Evolutionary conservation across 2,113 vertebrate species (phyloP).

Genomic region (Pedionomus torquatus): DNA sequence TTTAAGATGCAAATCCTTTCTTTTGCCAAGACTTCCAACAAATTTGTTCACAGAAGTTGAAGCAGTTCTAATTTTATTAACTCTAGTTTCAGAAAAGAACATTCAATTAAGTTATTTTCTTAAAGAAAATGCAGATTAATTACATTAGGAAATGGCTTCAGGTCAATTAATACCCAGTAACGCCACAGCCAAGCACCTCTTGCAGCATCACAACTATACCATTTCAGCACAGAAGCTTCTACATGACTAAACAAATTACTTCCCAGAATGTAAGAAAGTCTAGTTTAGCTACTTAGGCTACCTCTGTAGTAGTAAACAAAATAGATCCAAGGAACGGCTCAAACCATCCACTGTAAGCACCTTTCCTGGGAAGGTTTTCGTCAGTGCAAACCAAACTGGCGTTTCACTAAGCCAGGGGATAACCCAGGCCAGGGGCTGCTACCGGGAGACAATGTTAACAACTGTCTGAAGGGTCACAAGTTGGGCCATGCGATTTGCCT

Average conservation of each 20-base stretch:
- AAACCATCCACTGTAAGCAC: neutral
- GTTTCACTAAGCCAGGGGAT: neutral
- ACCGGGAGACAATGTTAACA: neutral
- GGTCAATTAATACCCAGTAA: neutral
- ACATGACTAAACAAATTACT: neutral
- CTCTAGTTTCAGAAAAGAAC: neutral
- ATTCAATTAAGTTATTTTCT: neutral
- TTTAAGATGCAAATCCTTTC: constrained; percentile 78
- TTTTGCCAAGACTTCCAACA: constrained; percentile 2
- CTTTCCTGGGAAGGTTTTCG: neutral
- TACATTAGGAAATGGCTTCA: neutral
- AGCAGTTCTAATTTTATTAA: neutral
- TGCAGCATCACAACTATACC: neutral
- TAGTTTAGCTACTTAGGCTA: neutral
- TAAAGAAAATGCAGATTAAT: neutral
- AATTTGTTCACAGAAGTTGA: neutral
- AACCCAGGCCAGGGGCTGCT: neutral
- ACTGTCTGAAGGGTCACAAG: neutral
- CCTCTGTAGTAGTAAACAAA: neutral
- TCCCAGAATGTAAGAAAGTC: neutral
- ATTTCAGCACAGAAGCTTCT: neutral
- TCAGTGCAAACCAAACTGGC: neutral
- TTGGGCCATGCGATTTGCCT: neutral
- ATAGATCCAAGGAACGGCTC: neutral
- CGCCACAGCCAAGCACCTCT: neutral